Conservation (phyloP, 2,113 vertebrate species). For the Astur gentilis region DNA sequence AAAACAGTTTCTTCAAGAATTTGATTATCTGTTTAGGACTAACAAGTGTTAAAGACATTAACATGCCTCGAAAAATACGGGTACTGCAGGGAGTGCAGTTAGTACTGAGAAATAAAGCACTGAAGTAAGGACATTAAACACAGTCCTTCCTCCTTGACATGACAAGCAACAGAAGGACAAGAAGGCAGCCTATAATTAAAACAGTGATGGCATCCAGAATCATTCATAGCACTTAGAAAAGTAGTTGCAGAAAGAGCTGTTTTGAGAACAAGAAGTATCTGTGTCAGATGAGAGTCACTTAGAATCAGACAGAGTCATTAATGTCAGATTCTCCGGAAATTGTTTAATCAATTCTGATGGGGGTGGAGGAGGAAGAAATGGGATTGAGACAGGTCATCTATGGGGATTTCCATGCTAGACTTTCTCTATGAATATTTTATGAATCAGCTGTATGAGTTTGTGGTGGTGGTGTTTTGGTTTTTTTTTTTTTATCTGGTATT, state of each 20-base stretch:
- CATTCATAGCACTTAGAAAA: not conserved
- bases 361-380: not conserved
- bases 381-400: not conserved
- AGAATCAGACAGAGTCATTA: not conserved
- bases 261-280: not conserved
- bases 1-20: not conserved
- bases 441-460: not conserved
- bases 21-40: not conserved
- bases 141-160: not conserved
- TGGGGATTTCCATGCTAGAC: not conserved
- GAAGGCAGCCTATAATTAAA: not conserved
- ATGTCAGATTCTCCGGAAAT: not conserved
- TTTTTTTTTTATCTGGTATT: not conserved
- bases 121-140: not conserved
- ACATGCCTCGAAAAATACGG: not conserved
- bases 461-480: not conserved
- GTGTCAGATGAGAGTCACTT: not conserved
- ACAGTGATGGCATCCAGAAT: not conserved
- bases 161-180: not conserved
- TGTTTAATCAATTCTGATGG: not conserved
- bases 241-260: not conserved
- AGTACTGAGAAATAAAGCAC: not conserved
- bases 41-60: not conserved
- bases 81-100: not conserved
- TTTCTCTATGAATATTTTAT: not conserved